A percentile compares a stretch with the other conserved stretches of the same genome.
These are phyloP conservation scores for Danio rerio DNA, from an alignment of 2,113 vertebrate species.

Conservation along the genomic window GRCz12tu NC_133191.1:55745501-55746000, in stretches of 20 bases:
- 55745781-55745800: conserved; percentile 65
- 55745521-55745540: not conserved
- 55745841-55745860: conserved; percentile 59
- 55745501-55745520: too few species aligned
- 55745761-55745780: conserved; percentile 62
- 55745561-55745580: conserved; percentile 69
- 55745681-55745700: conserved; percentile 69
- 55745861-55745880: not conserved
- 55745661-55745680: conserved; percentile 61
- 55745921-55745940: not conserved
- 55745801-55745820: conserved; percentile 71
- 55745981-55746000: not conserved
- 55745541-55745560: not conserved
- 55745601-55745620: conserved; percentile 82
- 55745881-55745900: conserved; percentile 18
- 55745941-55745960: conserved; percentile 7
- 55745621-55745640: conserved; percentile 68
- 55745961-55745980: conserved; percentile 1
- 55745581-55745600: conserved; percentile 74
- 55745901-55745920: not conserved
- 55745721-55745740: conserved; percentile 82
- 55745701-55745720: conserved; percentile 84
- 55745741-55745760: conserved; percentile 92
- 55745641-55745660: conserved; percentile 57
- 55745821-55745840: not conserved